Percentiles rank a stretch among this genome's conserved stretches.
Conservation (phyloP, 1,140 invertebrate species). For the Dryas iulia region DNA sequence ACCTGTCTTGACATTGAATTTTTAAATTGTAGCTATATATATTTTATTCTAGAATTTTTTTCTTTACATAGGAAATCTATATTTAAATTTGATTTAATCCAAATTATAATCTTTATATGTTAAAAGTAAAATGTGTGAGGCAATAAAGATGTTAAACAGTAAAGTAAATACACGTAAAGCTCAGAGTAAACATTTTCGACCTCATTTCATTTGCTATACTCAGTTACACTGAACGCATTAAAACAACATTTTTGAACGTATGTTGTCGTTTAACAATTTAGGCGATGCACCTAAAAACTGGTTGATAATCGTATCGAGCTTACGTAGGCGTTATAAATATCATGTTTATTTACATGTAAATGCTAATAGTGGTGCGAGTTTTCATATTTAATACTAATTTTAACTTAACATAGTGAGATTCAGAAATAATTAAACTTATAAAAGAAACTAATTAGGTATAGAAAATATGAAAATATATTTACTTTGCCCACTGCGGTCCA, state of each 20-base stretch:
- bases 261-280: background rate
- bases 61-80: too few relatives aligned
- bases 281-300: slow-evolving; percentile 6
- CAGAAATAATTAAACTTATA: background rate
- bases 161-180: background rate
- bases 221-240: background rate
- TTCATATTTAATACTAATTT: background rate
- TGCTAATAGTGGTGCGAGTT: background rate
- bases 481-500: slow-evolving; percentile 37
- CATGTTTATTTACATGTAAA: slow-evolving; percentile 10
- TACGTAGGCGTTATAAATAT: slow-evolving; percentile 33
- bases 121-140: background rate
- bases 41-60: too few relatives aligned
- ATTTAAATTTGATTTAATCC: too few relatives aligned
- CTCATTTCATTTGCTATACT: background rate
- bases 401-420: background rate
- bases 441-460: background rate
- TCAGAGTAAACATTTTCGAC: background rate
- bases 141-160: background rate
- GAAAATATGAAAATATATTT: slow-evolving; percentile 26
- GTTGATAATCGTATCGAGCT: slow-evolving; percentile 15
- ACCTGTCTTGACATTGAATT: background rate
- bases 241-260: background rate
- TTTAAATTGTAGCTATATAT: background rate
- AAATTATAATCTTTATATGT: background rate